These are phyloP conservation scores for Chrysodeixis includens DNA, from an alignment of 2,888 invertebrate genomes.

Conservation along the genomic window DNA sequence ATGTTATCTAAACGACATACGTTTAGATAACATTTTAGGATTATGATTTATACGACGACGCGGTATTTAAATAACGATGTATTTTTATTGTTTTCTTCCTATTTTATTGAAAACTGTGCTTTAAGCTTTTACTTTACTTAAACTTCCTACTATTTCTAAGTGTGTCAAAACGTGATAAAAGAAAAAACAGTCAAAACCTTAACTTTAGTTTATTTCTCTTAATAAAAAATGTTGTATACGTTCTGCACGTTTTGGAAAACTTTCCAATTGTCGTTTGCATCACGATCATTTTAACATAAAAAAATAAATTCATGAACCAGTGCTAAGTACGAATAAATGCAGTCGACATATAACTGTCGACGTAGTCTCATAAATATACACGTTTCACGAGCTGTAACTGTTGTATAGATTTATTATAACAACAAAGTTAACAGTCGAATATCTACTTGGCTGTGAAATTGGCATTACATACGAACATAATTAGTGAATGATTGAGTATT, in stretches of 20 bases:
- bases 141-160: not conserved
- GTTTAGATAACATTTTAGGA: not conserved
- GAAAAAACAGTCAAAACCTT: not conserved
- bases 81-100: not conserved
- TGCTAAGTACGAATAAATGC: not conserved
- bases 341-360: conserved; percentile 18
- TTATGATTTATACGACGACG: not conserved
- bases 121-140: not conserved
- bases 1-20: no score
- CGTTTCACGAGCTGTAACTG: conserved; percentile 18
- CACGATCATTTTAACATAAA: not conserved
- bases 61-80: no score
- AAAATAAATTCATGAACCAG: not conserved
- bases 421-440: not conserved
- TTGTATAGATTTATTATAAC: conserved; percentile 23
- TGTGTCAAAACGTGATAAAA: not conserved
- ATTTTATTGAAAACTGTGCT: no score
- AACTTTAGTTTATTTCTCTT: not conserved
- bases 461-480: not conserved
- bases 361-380: conserved; percentile 37
- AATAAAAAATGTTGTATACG: not conserved
- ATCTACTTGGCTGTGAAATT: not conserved
- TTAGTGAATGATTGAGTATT: conserved; percentile 22
- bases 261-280: conserved; percentile 5
- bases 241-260: not conserved